phyloP scores from a whole-genome alignment of 2,113 vertebrate genomes.

The Nothobranchius furzeri region DNA sequence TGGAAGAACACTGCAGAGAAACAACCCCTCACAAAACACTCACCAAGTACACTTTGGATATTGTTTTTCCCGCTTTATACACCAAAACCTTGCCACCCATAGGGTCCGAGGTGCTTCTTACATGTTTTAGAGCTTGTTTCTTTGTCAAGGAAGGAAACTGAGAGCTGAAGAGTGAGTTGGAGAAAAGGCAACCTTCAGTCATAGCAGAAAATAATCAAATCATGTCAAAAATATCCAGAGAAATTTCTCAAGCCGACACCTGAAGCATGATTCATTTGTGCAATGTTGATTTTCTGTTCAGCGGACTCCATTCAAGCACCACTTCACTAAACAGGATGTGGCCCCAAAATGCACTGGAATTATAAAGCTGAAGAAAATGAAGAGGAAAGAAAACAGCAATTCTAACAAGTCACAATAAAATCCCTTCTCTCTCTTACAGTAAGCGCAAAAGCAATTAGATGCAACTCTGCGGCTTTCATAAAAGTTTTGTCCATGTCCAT shows the following conservation, averaged over 20 bases:
- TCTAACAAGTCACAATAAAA: not conserved
- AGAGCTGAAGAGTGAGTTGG: not conserved
- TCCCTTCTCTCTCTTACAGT: not conserved
- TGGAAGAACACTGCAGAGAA: not conserved
- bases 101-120: not conserved
- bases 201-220: not conserved
- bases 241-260: not conserved
- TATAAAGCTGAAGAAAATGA: not conserved
- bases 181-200: not conserved
- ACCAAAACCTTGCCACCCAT: slow-evolving; percentile 8
- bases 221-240: not conserved
- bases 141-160: slow-evolving; percentile 1
- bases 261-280: not conserved
- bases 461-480: no score
- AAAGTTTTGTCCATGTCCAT: no score
- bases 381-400: not conserved
- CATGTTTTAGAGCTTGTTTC: not conserved
- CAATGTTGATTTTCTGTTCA: not conserved
- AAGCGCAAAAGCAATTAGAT: not conserved
- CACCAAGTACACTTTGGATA: not conserved
- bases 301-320: no score
- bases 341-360: not conserved
- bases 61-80: not conserved
- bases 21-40: not conserved
- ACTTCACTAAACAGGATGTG: not conserved